Evolutionary conservation across 1,140 invertebrate genomes (phyloP).

Genomic region (Drosophila paulistorum): DNA sequence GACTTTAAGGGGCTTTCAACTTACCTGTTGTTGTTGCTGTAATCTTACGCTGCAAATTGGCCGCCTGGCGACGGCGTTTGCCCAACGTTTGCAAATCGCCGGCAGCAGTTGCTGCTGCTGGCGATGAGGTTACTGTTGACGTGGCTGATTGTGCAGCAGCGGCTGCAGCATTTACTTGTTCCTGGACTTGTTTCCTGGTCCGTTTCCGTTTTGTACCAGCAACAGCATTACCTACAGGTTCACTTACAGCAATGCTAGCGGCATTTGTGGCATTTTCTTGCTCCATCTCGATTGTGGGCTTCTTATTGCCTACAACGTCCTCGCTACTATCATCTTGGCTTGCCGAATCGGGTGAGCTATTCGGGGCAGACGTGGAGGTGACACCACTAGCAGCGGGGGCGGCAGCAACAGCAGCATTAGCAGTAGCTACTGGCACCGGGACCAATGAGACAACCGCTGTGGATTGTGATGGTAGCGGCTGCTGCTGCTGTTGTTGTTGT

Average conservation of each 20-base stretch:
- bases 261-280: constrained; percentile 34
- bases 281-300: constrained; percentile 55
- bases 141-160: constrained; percentile 21
- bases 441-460: neutral
- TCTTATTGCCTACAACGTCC: constrained; percentile 37
- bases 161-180: constrained; percentile 44
- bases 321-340: constrained; percentile 81
- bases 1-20: neutral
- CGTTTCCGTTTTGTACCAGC: constrained; percentile 84
- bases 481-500: constrained; percentile 23
- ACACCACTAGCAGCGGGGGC: neutral
- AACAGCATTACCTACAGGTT: constrained; percentile 21
- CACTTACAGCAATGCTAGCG: neutral
- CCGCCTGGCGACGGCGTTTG: constrained; percentile 60
- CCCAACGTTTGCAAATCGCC: constrained; percentile 52
- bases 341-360: constrained; percentile 74
- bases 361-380: constrained; percentile 26
- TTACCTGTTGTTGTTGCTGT: constrained; percentile 62
- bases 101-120: constrained; percentile 33
- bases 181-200: constrained; percentile 83
- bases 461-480: constrained; percentile 9
- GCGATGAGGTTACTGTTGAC: neutral
- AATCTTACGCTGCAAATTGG: constrained; percentile 54
- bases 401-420: neutral
- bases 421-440: neutral